These are phyloP conservation scores for Carduelis carduelis DNA, from an alignment of 2,797 vertebrate species.

Conservation along the genomic window DNA sequence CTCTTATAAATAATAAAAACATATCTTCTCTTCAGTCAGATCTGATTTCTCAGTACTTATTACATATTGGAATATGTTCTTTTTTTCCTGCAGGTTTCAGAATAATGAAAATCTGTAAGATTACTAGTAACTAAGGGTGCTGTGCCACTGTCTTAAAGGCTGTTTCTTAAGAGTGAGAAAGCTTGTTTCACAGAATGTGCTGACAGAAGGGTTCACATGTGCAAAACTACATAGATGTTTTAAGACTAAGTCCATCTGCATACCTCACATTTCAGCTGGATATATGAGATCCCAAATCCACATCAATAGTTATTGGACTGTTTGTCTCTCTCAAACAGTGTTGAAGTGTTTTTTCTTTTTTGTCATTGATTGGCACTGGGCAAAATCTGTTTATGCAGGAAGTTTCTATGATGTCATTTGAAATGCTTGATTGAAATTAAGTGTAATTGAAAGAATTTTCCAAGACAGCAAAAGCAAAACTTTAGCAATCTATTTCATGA, in stretches of 20 bases:
- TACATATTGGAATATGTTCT: neutral
- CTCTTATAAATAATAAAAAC: neutral
- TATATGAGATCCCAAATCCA: neutral
- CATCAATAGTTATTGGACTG: neutral
- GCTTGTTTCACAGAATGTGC: neutral
- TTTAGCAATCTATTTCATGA: slow-evolving; percentile 24
- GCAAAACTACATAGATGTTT: neutral
- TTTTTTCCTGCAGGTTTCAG: neutral
- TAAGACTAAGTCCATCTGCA: neutral
- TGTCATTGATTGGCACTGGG: slow-evolving; percentile 7
- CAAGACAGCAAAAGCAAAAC: slow-evolving; percentile 57
- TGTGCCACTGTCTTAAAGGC: neutral
- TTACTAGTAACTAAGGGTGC: neutral
- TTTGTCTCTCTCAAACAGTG: neutral
- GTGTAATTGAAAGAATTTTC: slow-evolving; percentile 53
- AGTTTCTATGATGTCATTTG: slow-evolving; percentile 55
- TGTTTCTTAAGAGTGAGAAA: neutral
- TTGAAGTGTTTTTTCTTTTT: slow-evolving; percentile 4
- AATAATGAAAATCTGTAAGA: neutral
- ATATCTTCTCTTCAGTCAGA: neutral
- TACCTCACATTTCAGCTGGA: slow-evolving; percentile 10
- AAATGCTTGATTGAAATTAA: slow-evolving; percentile 51
- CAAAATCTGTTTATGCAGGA: slow-evolving; percentile 32
- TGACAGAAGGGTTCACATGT: neutral
- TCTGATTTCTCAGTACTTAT: neutral